Base-by-base conservation (phyloP, 1,140 invertebrate species). In the Atta texana region DNA sequence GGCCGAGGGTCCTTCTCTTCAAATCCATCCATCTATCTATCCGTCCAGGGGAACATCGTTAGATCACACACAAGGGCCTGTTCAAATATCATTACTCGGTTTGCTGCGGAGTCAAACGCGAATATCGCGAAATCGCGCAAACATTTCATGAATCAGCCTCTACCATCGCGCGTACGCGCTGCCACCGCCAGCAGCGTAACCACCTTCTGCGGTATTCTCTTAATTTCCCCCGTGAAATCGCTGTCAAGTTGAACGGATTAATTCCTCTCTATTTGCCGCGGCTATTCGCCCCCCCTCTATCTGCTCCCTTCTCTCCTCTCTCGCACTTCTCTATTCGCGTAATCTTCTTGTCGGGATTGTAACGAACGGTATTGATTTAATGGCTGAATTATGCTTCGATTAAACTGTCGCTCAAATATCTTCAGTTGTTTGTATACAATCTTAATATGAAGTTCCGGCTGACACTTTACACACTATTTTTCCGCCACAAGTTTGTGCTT, bases 51-150 rank as follows among this genome's bases (percentile, higher is more conserved):
- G 66, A 74, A 74, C 80, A 84, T 84, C 80, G 80, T 84, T 51
- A 61, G 69, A 84, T 84, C 81, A 53, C 81, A 80, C 85, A 76
- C 86, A 61, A 66, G 71, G 31, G 63, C 66, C 72, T 89, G 86
- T 89, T 81, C 88, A 89, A 89, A 89, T 89, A 89, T 85, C 86
- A 89, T 89, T 88, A 89, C 78, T 51, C 78, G 78, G 88, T 80
- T 84, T 80, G 77, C 81, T 88, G 71, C 75, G 66, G 86, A 88
- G 81, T 85, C 88, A 88, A 88, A 88, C 86, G 88, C 78, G 88
- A 84, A 89, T 89, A 89, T 88, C 69, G 68, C 80, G 55, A 84
- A 74, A 84, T 84, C 80, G 68, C 80, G 69, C 80, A 84, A 84
- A 84, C 69, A 84, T 84, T 84, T 74, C 80, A 57, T 84, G 80